Conservation (phyloP, 2,797 vertebrate genomes). For the Zonotrichia albicollis region DNA sequence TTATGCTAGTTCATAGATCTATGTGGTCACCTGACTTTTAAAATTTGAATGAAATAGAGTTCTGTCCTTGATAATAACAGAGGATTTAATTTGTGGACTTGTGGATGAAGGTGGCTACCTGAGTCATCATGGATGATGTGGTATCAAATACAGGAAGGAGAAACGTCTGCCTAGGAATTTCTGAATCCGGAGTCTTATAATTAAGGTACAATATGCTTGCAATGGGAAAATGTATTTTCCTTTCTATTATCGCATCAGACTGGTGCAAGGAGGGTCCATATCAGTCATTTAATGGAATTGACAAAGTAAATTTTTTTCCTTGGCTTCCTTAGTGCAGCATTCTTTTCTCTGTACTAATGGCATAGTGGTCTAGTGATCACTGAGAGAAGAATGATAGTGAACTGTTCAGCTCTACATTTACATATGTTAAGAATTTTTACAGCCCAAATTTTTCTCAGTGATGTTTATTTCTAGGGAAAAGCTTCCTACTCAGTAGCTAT, state of each 20-base stretch:
- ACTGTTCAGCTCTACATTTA: background rate
- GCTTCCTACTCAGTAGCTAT: slow-evolving; percentile 34
- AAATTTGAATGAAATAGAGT: background rate
- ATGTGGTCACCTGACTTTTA: background rate
- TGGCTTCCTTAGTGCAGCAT: background rate
- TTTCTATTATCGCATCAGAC: background rate
- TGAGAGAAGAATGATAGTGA: background rate
- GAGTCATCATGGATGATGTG: background rate
- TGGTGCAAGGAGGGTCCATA: background rate
- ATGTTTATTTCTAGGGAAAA: slow-evolving; percentile 35
- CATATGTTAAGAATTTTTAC: background rate
- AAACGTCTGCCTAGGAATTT: background rate
- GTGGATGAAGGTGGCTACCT: background rate
- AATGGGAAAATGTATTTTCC: background rate
- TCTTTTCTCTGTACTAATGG: background rate
- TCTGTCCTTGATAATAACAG: background rate
- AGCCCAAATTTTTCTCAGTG: slow-evolving; percentile 1
- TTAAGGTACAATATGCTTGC: background rate
- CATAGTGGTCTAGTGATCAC: background rate
- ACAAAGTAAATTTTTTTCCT: background rate
- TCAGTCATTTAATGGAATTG: background rate
- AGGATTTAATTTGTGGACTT: background rate
- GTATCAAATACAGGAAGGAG: background rate
- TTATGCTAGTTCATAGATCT: background rate
- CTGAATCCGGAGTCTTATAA: background rate